Evolutionary conservation across 1,140 invertebrate species (phyloP).

Genomic region (Leguminivora glycinivorella): DNA sequence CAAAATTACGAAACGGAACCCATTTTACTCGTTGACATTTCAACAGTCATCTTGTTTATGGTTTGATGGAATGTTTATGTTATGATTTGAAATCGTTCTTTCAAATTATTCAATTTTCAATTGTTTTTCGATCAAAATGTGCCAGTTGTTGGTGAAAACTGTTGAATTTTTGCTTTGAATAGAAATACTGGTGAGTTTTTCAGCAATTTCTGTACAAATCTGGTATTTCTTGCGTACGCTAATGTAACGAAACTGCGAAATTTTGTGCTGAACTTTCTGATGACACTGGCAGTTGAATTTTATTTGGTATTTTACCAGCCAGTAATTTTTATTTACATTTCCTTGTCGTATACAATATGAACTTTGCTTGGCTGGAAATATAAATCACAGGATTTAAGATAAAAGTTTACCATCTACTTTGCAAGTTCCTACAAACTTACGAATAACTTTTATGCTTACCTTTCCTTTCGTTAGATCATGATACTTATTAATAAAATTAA

Average conservation of each 20-base stretch:
- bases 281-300: slow-evolving; percentile 53
- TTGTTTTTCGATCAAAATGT: slow-evolving; percentile 57
- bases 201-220: slow-evolving; percentile 35
- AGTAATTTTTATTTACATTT: slow-evolving; percentile 41
- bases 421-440: neutral
- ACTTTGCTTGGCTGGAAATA: slow-evolving; percentile 49
- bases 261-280: slow-evolving; percentile 9
- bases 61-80: slow-evolving; percentile 39
- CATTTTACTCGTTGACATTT: neutral
- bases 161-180: slow-evolving; percentile 34
- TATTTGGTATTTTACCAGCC: slow-evolving; percentile 41
- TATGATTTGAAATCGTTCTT: slow-evolving; percentile 40
- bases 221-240: slow-evolving; percentile 30
- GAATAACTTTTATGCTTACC: no score
- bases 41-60: slow-evolving; percentile 33
- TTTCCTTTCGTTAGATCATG: no score
- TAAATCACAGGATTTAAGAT: slow-evolving; percentile 12
- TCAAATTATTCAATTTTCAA: slow-evolving; percentile 44
- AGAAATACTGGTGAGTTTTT: slow-evolving; percentile 33
- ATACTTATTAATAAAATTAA: no score
- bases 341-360: slow-evolving; percentile 29
- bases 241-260: slow-evolving; percentile 31
- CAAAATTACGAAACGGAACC: no score
- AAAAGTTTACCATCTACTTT: slow-evolving; percentile 13
- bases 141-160: slow-evolving; percentile 52